phyloP scores from a whole-genome alignment of 1,140 invertebrate genomes.

The Leptonema lineaticorne region DNA sequence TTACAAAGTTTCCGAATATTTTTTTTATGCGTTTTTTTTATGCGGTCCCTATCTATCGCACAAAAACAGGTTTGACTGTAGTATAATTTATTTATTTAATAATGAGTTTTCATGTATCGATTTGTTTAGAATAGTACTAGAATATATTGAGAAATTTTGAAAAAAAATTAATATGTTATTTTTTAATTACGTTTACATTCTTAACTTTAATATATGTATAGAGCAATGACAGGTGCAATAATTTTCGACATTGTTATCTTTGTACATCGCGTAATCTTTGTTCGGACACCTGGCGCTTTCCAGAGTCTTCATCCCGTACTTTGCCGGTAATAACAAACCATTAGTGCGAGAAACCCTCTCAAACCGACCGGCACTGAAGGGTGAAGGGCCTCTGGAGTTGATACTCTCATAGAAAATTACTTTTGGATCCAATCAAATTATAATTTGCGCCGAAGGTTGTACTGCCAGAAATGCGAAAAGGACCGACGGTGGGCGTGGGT shows the following conservation, averaged over 20 bases:
- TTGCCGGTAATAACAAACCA: constrained; percentile 26
- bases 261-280: constrained; percentile 7
- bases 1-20: no score
- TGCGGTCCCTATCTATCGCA: no score
- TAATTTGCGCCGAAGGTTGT: constrained; percentile 30
- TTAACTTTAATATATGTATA: background rate
- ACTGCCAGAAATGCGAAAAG: background rate
- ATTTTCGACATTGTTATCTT: background rate
- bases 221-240: constrained; percentile 11
- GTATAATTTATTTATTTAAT: no score
- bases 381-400: constrained; percentile 16
- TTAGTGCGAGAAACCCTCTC: constrained; percentile 11
- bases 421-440: constrained; percentile 39
- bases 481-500: no score
- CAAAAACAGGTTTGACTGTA: no score
- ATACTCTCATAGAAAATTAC: constrained; percentile 32
- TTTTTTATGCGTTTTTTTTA: no score
- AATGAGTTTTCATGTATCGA: no score
- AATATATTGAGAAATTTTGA: no score
- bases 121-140: no score
- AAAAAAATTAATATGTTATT: no score
- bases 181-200: no score
- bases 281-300: constrained; percentile 10
- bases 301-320: constrained; percentile 20
- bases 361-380: background rate